A percentile compares a stretch with the other conserved stretches of the same genome.
phyloP scores from a whole-genome alignment of 2,113 vertebrate species.

The Perca schrenkii region DNA sequence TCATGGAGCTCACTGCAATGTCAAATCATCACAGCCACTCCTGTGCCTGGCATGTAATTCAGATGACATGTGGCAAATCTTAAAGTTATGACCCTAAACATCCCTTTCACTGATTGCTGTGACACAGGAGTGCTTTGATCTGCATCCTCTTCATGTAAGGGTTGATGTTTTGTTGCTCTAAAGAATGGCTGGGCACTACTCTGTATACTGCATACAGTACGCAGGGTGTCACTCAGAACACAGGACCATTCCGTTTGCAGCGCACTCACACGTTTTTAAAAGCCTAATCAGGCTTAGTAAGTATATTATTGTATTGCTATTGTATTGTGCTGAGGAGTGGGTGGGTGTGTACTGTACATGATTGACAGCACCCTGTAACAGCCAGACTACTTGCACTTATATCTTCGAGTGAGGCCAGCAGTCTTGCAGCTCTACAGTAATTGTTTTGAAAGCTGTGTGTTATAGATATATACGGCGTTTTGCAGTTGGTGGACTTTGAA shows the following conservation, averaged over 20 bases:
- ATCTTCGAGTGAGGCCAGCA: no score
- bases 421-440: no score
- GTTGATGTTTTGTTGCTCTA: constrained; percentile 26
- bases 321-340: neutral
- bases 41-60: constrained; percentile 40
- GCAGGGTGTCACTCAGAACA: neutral
- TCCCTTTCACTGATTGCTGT: neutral
- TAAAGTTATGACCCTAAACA: constrained; percentile 11
- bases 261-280: neutral
- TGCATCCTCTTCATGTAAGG: constrained; percentile 13
- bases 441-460: no score
- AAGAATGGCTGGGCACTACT: neutral
- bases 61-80: constrained; percentile 43
- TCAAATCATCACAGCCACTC: constrained; percentile 31
- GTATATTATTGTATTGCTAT: no score
- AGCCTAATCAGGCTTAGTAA: neutral
- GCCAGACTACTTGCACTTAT: neutral
- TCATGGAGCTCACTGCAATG: constrained; percentile 32
- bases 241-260: neutral
- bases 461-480: no score
- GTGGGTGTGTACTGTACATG: neutral
- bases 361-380: neutral
- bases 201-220: neutral
- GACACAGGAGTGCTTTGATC: constrained; percentile 10
- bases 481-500: no score